Base-by-base conservation (phyloP, 2,888 invertebrate genomes). In the Catonia carolina region DNA sequence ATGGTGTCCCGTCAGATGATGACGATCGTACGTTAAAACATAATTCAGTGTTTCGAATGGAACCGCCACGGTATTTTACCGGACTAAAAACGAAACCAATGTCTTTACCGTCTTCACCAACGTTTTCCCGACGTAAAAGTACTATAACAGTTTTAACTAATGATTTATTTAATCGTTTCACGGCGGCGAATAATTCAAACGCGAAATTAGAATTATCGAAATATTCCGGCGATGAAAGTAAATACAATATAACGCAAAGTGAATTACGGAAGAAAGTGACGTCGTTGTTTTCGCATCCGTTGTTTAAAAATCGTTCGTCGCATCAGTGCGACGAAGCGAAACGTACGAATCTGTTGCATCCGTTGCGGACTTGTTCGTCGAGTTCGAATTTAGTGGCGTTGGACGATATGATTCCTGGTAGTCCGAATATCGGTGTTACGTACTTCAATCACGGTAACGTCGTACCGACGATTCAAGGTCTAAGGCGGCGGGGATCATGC, bases 401-500 rank as follows among this genome's bases (percentile, higher is more conserved):
- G 20, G 55, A 53, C 14, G 51, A 33, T 17, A 42, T 54, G 15
- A 52, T 48, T 10, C 33, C 35, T 18, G 33, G 35, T 2, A 22
- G 51, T 18, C 20, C 36, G 2, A 22, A 10, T 17, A 18, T 33
- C 2, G 18, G 35, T 8, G 51, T 35, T 4, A 14, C 36, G 10
- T 35, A 49, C n/a, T 58, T 58, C 15, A 35, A 49, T 17, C 50
- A 48, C n/a, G 15, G 41, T 2, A 33, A 47, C 41, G 58, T 53
- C 31, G 27, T 53, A 31, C 58, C 53, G 17, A 37, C 42, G 14
- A 53, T 48, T 12, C 55, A 57, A 14, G 55, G 58, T 41, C 73
- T 84, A n/a, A 77, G 83, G 31, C 75, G 90, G 15, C 80, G 90
- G 45, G 91, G 88, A 56, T 91, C 90, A 17, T 90, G 90, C 71